A percentile compares a stretch with the other conserved stretches of the same genome.
Conservation (phyloP, 2,113 vertebrate species). For the Burhinus oedicnemus region DNA sequence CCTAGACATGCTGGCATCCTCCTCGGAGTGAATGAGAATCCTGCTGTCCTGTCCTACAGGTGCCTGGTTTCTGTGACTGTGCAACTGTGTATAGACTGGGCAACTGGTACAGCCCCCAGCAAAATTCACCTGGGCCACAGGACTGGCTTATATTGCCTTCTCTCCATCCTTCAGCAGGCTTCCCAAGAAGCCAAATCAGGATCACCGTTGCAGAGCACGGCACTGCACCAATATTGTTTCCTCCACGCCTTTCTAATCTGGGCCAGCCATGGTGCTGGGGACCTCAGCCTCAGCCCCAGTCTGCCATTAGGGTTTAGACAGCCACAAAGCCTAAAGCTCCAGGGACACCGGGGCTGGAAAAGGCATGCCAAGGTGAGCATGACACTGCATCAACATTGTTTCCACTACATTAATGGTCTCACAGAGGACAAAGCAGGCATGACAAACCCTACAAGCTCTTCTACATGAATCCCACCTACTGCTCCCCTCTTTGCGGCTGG, state of each 20-base stretch:
- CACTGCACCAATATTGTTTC: neutral
- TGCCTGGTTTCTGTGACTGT: neutral
- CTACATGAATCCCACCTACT: fast-evolving
- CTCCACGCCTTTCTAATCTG: no score
- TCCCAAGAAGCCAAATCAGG: neutral
- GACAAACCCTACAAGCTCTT: neutral
- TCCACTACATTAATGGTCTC: neutral
- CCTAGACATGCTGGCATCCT: neutral
- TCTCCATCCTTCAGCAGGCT: neutral
- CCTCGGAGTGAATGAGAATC: neutral
- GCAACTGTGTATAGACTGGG: neutral
- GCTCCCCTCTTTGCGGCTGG: neutral
- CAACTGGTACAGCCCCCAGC: neutral
- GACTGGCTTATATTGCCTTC: neutral
- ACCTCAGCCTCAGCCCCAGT: neutral
- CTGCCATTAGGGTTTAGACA: neutral
- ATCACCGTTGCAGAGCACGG: fast-evolving
- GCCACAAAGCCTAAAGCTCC: neutral
- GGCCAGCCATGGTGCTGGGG: neutral
- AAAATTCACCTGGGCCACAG: neutral
- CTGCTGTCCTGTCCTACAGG: neutral
- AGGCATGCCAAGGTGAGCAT: neutral
- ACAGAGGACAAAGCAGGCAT: neutral
- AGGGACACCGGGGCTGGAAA: neutral
- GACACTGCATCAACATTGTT: fast-evolving